Conservation (phyloP, 1,140 invertebrate species). For the Drosophila arawakana region DNA sequence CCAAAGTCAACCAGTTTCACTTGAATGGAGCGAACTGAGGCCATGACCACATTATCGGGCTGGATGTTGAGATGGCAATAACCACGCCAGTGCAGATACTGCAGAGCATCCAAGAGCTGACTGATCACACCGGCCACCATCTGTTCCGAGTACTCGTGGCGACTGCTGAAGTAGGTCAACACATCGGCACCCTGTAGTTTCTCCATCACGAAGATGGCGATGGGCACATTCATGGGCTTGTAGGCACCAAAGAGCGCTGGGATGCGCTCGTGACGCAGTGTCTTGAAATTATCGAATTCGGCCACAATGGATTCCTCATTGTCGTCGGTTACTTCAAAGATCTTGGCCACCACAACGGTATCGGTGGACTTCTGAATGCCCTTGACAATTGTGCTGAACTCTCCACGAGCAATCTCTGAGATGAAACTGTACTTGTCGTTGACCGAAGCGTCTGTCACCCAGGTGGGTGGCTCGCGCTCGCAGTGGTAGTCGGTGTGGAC, state of each 20-base stretch:
- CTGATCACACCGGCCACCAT: slow-evolving; percentile 93
- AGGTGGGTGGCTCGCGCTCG: slow-evolving; percentile 90
- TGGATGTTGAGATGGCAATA: slow-evolving; percentile 97
- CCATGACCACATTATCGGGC: slow-evolving; percentile 98
- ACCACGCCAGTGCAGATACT: slow-evolving; percentile 97
- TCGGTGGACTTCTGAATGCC: slow-evolving; percentile 91
- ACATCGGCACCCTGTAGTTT: slow-evolving; percentile 96
- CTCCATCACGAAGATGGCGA: slow-evolving; percentile 92
- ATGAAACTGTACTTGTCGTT: slow-evolving; percentile 92
- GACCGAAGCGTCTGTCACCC: slow-evolving; percentile 88
- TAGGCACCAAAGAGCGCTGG: slow-evolving; percentile 90
- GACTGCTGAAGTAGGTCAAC: slow-evolving; percentile 93
- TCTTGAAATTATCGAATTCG: slow-evolving; percentile 93
- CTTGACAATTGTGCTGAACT: slow-evolving; percentile 93
- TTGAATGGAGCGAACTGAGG: slow-evolving; percentile 92
- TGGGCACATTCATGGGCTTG: slow-evolving; percentile 87
- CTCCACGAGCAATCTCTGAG: slow-evolving; percentile 92
- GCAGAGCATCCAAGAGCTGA: slow-evolving; percentile 93
- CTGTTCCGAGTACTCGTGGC: slow-evolving; percentile 95
- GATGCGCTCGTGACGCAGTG: slow-evolving; percentile 94
- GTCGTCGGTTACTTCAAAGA: slow-evolving; percentile 89
- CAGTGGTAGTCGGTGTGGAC: slow-evolving; percentile 89
- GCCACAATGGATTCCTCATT: slow-evolving; percentile 88
- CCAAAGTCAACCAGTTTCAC: slow-evolving; percentile 97
- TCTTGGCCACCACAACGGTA: slow-evolving; percentile 91